Evolutionary conservation across 2,113 vertebrate genomes (phyloP).

Genomic region (Mus musculus): GRCm39 chr15:97081001-97081500

Average conservation of each 20-base stretch:
- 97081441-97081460: too few relatives aligned
- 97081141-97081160: not conserved
- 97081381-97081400: too few relatives aligned
- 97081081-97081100: not conserved
- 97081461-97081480: too few relatives aligned
- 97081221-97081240: not conserved
- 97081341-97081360: not conserved
- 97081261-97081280: not conserved
- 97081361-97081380: not conserved
- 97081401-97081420: too few relatives aligned
- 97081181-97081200: not conserved
- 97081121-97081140: not conserved
- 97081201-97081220: not conserved
- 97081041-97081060: too few relatives aligned
- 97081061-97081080: not conserved
- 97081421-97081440: too few relatives aligned
- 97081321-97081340: not conserved
- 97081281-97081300: not conserved
- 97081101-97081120: not conserved
- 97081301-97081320: not conserved
- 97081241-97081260: not conserved
- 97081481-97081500: too few relatives aligned
- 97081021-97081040: too few relatives aligned
- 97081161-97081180: not conserved
- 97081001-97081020: not conserved